Evolutionary conservation across 1,140 invertebrate species (phyloP), one percentile per base, ranked within the genome.

Genomic region (Lordiphosa mommai): DNA sequence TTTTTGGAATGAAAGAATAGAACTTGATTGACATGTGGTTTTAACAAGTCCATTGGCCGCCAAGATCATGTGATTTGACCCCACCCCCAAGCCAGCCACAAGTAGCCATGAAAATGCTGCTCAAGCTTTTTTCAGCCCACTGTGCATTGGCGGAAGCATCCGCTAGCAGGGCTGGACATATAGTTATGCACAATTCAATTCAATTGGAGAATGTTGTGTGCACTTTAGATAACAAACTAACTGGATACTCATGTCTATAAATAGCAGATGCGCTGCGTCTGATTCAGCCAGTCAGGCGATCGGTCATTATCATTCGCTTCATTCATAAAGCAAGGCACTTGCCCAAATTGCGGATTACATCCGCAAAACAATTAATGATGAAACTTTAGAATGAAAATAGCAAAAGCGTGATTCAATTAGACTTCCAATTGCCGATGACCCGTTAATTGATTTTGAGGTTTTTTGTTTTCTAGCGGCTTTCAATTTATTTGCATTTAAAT

Each of bases 311-410:
- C 51, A 51, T 59, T 53, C 49, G 71, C 63, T 82, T 55, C 74
- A 84, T 80, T 82, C 76, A 84, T 80, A 34, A 63, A 49, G 51
- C 60, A 29, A 10, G 58, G 37, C 48, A 53, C 49, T 43, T 60
- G 46, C 46, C 64, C 57, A 80, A 72, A 74, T 70, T 51, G 38
- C 57, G 38, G 34, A 49, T 63, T 50, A 82, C 66, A 80, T 80
- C 74, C 74, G 74, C 74, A 34, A 76, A 40, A 67, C 76, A 80
- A 80, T 80, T 80, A 80, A 80, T 80, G 76, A 76, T 82, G 59
- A 50, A 72, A 55, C 41, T 38, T 46, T 30, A 38, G 58, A 72
- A 64, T 68, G 37, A 52, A 66, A 67, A 77, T 68, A 67, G 76
- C 58, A 41, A 55, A 80, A 76, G 67, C 76, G 77, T 84, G 76